These are phyloP conservation scores for Peromyscus nudipes DNA, from an alignment of 2,797 vertebrate species.

Conservation along the genomic window DNA sequence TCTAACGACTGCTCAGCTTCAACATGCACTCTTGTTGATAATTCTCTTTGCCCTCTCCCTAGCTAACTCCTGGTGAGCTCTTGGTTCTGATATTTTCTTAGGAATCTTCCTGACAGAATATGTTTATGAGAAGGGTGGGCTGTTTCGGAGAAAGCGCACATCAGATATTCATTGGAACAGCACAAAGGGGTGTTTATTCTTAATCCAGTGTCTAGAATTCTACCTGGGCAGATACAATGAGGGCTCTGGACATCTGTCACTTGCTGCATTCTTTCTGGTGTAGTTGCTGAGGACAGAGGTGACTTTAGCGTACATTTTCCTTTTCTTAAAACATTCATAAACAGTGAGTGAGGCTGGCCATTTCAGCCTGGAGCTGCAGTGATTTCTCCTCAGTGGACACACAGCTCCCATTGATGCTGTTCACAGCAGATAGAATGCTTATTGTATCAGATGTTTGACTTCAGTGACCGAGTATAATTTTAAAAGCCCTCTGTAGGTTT, in stretches of 20 bases:
- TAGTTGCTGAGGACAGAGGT: neutral
- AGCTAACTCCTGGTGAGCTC: neutral
- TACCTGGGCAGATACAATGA: neutral
- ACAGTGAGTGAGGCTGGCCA: neutral
- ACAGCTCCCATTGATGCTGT: neutral
- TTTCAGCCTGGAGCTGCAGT: neutral
- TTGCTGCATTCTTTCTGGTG: slow-evolving; percentile 9
- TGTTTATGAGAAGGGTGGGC: neutral
- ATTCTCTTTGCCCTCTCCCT: neutral
- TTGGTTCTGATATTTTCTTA: slow-evolving; percentile 26
- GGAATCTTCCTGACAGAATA: neutral
- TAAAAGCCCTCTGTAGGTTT: neutral
- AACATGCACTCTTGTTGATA: neutral
- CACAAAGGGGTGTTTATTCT: neutral
- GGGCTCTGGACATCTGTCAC: slow-evolving; percentile 1
- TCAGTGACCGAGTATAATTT: neutral
- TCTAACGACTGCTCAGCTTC: neutral
- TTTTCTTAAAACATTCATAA: neutral
- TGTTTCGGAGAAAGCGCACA: neutral
- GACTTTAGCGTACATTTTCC: neutral
- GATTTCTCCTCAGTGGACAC: neutral
- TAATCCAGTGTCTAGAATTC: neutral
- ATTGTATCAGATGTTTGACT: neutral
- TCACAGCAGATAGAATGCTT: neutral
- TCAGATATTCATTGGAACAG: neutral